Conservation (phyloP, 2,113 vertebrate genomes). For the Callionymus lyra region DNA sequence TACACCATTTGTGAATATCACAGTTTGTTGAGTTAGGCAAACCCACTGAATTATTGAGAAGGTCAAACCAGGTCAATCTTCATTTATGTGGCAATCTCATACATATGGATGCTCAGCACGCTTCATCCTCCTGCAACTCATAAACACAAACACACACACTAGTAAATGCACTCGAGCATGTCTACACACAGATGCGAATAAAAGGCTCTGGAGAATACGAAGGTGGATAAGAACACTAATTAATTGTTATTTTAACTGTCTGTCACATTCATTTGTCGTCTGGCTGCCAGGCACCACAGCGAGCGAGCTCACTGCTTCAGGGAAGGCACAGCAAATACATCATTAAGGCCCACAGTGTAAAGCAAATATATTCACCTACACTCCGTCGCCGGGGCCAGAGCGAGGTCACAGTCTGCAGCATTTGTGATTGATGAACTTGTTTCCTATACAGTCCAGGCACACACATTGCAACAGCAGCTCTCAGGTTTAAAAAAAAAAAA, state of each 20-base stretch:
- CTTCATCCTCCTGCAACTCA: conserved; percentile 11
- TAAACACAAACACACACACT: conserved; percentile 13
- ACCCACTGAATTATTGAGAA: background rate
- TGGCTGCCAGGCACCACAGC: conserved; percentile 9
- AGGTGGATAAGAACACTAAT: conserved; percentile 10
- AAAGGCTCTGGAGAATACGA: conserved; percentile 6
- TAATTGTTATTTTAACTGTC: conserved; percentile 16
- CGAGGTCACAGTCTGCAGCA: too few species aligned
- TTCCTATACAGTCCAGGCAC: too few species aligned
- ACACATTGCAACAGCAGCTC: too few species aligned
- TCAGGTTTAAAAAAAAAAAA: too few species aligned
- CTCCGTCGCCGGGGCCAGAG: too few species aligned
- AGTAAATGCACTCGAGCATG: conserved; percentile 8
- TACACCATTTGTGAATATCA: too few species aligned
- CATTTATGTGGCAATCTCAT: conserved; percentile 18
- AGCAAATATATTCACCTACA: too few species aligned
- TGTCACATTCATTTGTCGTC: conserved; percentile 21
- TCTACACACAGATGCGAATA: conserved; percentile 7
- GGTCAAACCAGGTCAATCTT: conserved; percentile 28
- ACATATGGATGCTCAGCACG: conserved; percentile 19
- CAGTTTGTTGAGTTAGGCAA: conserved; percentile 14
- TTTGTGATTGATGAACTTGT: too few species aligned
- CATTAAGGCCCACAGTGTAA: too few species aligned
- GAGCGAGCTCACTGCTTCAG: conserved; percentile 14
- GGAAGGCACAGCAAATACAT: background rate